These are phyloP conservation scores for Otis tarda DNA, from an alignment of 2,113 vertebrate species.

Conservation along the genomic window DNA sequence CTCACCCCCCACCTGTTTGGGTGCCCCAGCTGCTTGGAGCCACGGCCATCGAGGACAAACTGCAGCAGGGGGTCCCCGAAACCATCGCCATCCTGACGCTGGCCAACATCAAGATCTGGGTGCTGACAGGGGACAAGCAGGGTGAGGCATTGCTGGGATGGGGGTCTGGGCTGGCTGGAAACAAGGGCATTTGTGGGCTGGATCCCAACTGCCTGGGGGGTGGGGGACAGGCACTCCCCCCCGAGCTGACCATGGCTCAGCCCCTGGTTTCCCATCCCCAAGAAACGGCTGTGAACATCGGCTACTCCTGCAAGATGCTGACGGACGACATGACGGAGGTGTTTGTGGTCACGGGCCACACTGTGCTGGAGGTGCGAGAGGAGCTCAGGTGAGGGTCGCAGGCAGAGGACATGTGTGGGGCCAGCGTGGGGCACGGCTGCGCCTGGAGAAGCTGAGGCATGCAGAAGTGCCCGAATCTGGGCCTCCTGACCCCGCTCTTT, in stretches of 20 bases:
- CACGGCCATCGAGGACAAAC: constrained; percentile 93
- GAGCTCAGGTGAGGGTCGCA: constrained; percentile 83
- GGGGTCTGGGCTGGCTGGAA: background rate
- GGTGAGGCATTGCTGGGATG: constrained; percentile 67
- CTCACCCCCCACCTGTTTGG: background rate
- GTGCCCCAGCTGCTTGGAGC: constrained; percentile 85
- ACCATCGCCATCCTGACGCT: constrained; percentile 90
- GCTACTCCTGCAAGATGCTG: constrained; percentile 97
- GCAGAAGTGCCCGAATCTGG: rapidly evolving
- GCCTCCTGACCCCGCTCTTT: background rate
- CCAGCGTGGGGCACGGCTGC: rapidly evolving
- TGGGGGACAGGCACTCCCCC: rapidly evolving
- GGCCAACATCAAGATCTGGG: constrained; percentile 97
- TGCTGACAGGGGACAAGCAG: constrained; percentile 95
- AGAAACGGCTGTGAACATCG: constrained; percentile 95
- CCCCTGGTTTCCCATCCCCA: constrained; percentile 20
- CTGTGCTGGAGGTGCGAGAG: constrained; percentile 89
- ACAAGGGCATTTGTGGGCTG: background rate
- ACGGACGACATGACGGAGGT: constrained; percentile 91
- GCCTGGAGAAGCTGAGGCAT: background rate
- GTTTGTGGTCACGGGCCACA: constrained; percentile 88
- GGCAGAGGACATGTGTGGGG: background rate
- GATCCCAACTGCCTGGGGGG: background rate
- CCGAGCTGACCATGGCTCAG: background rate
- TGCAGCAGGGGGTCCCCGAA: constrained; percentile 92